Evolutionary conservation across 2,888 invertebrate species (phyloP).

Genomic region (Drosophila subquinaria): DNA sequence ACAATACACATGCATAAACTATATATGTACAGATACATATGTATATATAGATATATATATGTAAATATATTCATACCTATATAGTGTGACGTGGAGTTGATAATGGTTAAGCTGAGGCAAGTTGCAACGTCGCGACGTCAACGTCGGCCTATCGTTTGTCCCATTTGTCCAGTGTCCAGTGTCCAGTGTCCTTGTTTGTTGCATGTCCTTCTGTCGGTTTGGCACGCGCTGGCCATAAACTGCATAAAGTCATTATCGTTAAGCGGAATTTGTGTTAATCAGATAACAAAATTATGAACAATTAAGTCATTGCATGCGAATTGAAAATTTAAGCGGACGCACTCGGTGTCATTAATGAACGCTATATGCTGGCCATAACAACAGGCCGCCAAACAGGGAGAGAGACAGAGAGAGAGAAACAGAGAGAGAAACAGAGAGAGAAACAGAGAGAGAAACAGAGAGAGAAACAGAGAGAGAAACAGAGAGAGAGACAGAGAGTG

Average conservation of each 20-base stretch:
- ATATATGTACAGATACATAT: slow-evolving; percentile 17
- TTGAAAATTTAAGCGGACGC: slow-evolving; percentile 74
- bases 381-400: slow-evolving; percentile 11
- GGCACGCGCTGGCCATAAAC: slow-evolving; percentile 75
- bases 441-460: neutral
- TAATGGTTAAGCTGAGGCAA: slow-evolving; percentile 63
- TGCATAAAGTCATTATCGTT: slow-evolving; percentile 81
- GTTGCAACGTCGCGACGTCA: slow-evolving; percentile 10
- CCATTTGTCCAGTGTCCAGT: slow-evolving; percentile 11
- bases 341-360: slow-evolving; percentile 55
- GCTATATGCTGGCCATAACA: slow-evolving; percentile 26
- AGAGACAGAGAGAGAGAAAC: neutral
- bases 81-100: slow-evolving; percentile 64
- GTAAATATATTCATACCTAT: slow-evolving; percentile 7
- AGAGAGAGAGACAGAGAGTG: neutral
- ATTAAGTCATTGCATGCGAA: slow-evolving; percentile 81
- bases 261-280: slow-evolving; percentile 81
- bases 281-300: slow-evolving; percentile 81
- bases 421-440: neutral
- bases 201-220: slow-evolving; percentile 27
- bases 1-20: slow-evolving; percentile 19
- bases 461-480: neutral
- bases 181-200: slow-evolving; percentile 23
- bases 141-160: slow-evolving; percentile 13
- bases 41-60: neutral